phyloP scores from a whole-genome alignment of 2,113 vertebrate species.

The Cyphomyrus discorhynchus region DNA sequence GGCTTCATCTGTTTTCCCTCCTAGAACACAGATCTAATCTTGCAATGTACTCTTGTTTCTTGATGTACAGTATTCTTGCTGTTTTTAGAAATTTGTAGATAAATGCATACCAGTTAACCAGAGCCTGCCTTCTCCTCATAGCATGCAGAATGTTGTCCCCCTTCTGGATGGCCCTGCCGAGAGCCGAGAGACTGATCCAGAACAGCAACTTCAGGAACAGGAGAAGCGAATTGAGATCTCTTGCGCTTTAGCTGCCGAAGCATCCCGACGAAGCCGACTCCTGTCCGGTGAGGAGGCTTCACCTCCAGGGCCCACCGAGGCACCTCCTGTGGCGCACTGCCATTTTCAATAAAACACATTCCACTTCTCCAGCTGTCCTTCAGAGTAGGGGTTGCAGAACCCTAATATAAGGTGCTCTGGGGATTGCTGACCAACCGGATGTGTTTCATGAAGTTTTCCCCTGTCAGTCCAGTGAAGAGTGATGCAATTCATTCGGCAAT shows the following conservation, averaged over 20 bases:
- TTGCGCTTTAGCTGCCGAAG: conserved; percentile 85
- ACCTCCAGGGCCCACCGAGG: conserved; percentile 21
- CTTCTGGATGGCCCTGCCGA: conserved; percentile 75
- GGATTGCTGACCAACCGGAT: not conserved
- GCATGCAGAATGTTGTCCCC: conserved; percentile 89
- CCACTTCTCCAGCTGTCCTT: conserved; percentile 27
- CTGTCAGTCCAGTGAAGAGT: not conserved
- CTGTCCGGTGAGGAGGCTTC: conserved; percentile 78
- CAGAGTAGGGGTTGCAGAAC: conserved; percentile 30
- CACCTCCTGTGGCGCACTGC: conserved; percentile 21
- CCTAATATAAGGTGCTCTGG: not conserved
- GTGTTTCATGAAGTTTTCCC: not conserved
- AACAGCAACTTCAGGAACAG: conserved; percentile 87
- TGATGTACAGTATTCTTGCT: not conserved
- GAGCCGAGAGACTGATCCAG: conserved; percentile 58
- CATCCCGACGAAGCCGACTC: conserved; percentile 85
- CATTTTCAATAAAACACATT: conserved; percentile 26
- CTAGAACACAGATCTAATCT: not conserved
- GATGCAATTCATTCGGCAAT: not conserved
- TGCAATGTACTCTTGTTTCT: not conserved
- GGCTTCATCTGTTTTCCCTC: not conserved
- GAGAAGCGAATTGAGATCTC: conserved; percentile 96
- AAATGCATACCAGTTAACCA: not conserved
- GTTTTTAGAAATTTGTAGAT: not conserved
- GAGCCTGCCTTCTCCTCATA: conserved; percentile 37